phyloP scores from a whole-genome alignment of 2,113 vertebrate genomes.

The Corythornis cristatus region DNA sequence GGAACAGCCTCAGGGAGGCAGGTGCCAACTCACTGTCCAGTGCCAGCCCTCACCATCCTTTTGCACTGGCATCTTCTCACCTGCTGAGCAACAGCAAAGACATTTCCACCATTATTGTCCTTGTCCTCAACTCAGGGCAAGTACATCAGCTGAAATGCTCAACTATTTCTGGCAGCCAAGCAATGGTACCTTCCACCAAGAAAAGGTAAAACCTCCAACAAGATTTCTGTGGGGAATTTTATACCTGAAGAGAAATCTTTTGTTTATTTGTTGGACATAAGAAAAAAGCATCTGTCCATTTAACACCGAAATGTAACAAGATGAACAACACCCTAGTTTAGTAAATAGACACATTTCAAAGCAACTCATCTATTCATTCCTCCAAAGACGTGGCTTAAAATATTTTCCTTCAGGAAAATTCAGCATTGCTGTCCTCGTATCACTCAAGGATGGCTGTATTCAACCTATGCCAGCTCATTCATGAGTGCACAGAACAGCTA shows the following conservation, averaged over 20 bases:
- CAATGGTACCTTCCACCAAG: fast-evolving
- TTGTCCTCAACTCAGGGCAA: not conserved
- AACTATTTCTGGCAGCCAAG: not conserved
- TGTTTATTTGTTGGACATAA: not conserved
- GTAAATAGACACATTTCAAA: not conserved
- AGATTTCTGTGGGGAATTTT: not conserved
- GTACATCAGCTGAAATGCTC: not conserved
- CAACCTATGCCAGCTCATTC: too few species aligned
- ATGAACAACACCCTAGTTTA: not conserved
- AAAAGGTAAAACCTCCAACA: not conserved
- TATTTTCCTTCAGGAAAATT: not conserved
- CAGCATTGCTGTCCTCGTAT: not conserved
- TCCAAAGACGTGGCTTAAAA: fast-evolving
- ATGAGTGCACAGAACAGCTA: too few species aligned
- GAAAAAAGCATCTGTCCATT: not conserved
- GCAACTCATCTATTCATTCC: not conserved
- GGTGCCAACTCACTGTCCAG: not conserved
- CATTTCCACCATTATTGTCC: not conserved
- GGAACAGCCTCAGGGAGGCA: not conserved
- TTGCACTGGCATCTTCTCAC: too few species aligned
- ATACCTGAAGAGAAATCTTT: not conserved
- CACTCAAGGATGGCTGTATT: too few species aligned
- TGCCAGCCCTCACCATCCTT: not conserved
- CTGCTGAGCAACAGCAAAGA: not conserved
- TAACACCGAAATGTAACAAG: not conserved